A percentile compares a stretch with the other conserved stretches of the same genome.
These are phyloP conservation scores for Drosophila affinis DNA, from an alignment of 2,888 invertebrate species.

Conservation along the genomic window DNA sequence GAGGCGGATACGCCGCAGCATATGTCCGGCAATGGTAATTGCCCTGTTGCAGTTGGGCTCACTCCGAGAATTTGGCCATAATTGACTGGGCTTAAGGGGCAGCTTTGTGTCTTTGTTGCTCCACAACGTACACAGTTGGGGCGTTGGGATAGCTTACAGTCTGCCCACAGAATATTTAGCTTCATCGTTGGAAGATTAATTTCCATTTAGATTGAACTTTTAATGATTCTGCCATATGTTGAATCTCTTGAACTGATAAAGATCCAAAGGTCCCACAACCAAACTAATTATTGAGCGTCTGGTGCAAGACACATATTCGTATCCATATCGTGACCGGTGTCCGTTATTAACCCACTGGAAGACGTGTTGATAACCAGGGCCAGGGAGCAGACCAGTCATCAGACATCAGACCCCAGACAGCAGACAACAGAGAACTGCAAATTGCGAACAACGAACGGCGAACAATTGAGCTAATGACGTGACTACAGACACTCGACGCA, in stretches of 20 bases:
- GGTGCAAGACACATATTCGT: conserved; percentile 30
- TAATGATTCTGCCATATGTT: background rate
- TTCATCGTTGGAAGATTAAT: background rate
- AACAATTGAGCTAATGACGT: conserved; percentile 78
- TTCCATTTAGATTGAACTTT: background rate
- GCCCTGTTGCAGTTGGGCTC: background rate
- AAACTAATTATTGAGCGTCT: background rate
- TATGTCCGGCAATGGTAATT: conserved; percentile 41
- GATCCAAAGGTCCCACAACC: background rate
- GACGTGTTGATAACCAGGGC: conserved; percentile 73
- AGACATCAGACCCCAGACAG: conserved; percentile 1
- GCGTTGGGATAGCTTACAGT: no score
- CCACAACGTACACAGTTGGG: no score
- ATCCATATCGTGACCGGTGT: conserved; percentile 61
- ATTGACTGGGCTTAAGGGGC: no score
- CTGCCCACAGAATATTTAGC: background rate
- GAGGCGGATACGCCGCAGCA: conserved; percentile 15
- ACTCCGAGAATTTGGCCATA: background rate
- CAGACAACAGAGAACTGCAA: conserved; percentile 40
- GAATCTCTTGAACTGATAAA: background rate
- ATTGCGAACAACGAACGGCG: conserved; percentile 47
- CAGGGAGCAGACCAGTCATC: conserved; percentile 30
- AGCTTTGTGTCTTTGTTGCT: no score
- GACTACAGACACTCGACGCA: conserved; percentile 71
- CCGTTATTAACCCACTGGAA: conserved; percentile 67